Base-by-base conservation (phyloP, 1,140 invertebrate species). In the Drosophila albomicans region DNA sequence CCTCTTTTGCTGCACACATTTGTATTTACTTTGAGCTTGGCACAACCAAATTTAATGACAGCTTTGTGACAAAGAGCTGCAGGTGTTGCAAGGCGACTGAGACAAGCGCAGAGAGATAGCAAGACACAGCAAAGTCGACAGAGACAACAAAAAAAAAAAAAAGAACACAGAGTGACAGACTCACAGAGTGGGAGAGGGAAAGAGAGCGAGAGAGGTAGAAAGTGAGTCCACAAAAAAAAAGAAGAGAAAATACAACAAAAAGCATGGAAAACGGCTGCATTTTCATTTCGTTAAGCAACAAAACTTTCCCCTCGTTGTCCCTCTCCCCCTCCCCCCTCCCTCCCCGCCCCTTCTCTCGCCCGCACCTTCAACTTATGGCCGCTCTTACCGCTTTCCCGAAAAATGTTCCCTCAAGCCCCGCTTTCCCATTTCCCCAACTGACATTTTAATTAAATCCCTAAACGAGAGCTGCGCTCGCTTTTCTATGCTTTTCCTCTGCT, bases 391-490 rank as follows among this genome's bases (percentile, higher is more conserved):
- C 35, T 10, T 10, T 1, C 35, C 35, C 52, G 20, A 25, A 25
- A 20, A 28, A 20, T 48, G 48, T 48, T 20, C 11, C 15, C 13
- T 43, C 7, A 54, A 46, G 11, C 67, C 67, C 35, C 45, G 32
- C 32, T 66, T 58, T 65, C 30, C 35, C 52, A 49, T 49, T 38
- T 66, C 5, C 16, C 51, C n/a, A 41, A 58, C 76, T 65, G 76
- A 78, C 76, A 75, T 78, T 78, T 78, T 78, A 78, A 78, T 78
- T 78, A 78, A 78, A 78, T 70, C 76, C 76, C 66, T 75, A 78
- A 78, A 78, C 71, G 75, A 78, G 59, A 74, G 70, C 61, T 56
- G 57, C 49, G 57, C 56, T 72, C 57, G 20, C 73, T 63, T 49
- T 52, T 41, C 35, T 59, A 48, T 49, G n/a, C 28, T 61, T 46